Evolutionary conservation across 2,888 invertebrate genomes (phyloP), one percentile per base, ranked within the genome.

Genomic region (Lasiommata megera): DNA sequence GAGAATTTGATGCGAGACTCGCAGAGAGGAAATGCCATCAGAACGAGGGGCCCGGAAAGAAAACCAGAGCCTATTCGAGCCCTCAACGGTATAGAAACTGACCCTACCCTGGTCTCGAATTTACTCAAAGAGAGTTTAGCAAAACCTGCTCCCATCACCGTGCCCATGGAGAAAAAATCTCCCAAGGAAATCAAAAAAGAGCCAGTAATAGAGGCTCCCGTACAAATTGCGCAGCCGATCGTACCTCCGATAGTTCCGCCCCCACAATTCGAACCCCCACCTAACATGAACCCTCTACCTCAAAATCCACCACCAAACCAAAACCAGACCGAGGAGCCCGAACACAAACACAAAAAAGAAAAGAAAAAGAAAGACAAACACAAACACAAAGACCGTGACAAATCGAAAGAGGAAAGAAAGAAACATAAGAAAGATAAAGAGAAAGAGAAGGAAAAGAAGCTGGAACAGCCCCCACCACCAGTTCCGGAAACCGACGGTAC

Each of bases 341-440:
- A 87, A 54, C 87, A 85, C 67, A 88, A 77, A 69, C 88, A 83
- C 60, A 88, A 88, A 65, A 86, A 92, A 72, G 95, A 95, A 69
- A 95, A 95, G 80, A 95, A 95, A 77, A 94, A 95, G 74, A 95
- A 95, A 73, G 95, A 95, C 69, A 95, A 95, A 79, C 95, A 95
- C 73, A 95, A 95, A 86, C 94, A 95, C 75, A 95, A 95, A 80
- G 94, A 95, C 71, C 93, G 94, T 64, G 94, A 95, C 70, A 95
- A 95, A 77, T 93, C 93, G 1, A 93, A 93, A 60, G 93, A 93
- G 65, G 94, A 95, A 61, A 88, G 93, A 18, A 95, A 95, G 71
- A 95, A 95, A 77, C 94, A 94, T 67, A 94, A 95, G 73, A 94
- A 94, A 70, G 93, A 93, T 52, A 93, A 92, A 62, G 92, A 93